Evolutionary conservation across 2,797 vertebrate species (phyloP), one percentile per base, ranked within the genome.

Genomic region (Alosa sapidissima): DNA sequence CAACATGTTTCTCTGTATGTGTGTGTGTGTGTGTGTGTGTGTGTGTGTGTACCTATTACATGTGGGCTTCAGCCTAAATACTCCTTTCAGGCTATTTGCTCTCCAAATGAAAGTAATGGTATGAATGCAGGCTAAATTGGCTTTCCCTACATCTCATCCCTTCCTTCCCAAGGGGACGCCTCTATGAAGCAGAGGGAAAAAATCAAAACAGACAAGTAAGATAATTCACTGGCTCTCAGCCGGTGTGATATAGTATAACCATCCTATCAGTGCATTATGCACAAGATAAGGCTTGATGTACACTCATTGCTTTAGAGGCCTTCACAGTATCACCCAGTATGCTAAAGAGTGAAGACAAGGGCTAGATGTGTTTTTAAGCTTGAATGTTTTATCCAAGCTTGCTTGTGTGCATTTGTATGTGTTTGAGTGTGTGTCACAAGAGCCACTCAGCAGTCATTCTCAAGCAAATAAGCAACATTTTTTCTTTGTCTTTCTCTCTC

Each of bases 71-170:
- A 75, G 68, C 68, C 68, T 75, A 75, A 75, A 45, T 75, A 91
- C 89, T 91, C 91, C 92, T 94, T 91, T 89, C 90, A 90, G 93
- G 92, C 93, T 95, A 93, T 95, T 95, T 95, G 92, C 93, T 93
- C 93, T 94, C 91, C 93, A 94, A 95, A 95, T 92, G 89, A 94
- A 94, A 75, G 90, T 94, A 95, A 95, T 94, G 91, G 90, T 92
- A 93, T 93, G 94, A 93, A 92, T 91, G 89, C 86, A 92, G 92
- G 89, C 93, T 94, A 94, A 94, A 95, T 94, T 94, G 92, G 93
- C 90, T 93, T 92, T 81, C 33, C 88, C 91, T 91, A 90, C 91
- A 91, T 92, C 92, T 93, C 92, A 91, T 93, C 92, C 90, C 91
- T 92, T 92, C 85, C 89, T 89, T 94, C 94, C 94, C 93, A 93